A percentile compares a stretch with the other conserved stretches of the same genome.
phyloP scores from a whole-genome alignment of 2,797 vertebrate genomes.

The Rousettus madagascariensis region DNA sequence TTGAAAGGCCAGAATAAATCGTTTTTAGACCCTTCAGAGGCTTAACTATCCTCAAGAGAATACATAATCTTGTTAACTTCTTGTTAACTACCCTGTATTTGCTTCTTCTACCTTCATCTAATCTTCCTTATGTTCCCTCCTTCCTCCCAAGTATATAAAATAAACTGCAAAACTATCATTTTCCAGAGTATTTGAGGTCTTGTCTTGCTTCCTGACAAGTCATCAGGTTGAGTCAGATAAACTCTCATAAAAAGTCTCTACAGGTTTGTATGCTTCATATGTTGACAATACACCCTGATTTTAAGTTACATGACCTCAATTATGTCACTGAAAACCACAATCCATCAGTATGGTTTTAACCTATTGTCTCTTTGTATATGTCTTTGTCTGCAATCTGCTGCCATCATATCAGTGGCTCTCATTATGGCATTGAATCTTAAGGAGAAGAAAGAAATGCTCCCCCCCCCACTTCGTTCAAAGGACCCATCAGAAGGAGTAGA shows the following conservation, averaged over 20 bases:
- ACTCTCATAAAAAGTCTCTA: neutral
- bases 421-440: neutral
- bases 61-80: neutral
- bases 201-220: neutral
- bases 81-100: neutral
- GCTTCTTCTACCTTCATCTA: neutral
- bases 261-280: neutral
- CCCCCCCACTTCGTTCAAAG: neutral
- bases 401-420: neutral
- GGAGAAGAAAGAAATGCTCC: neutral
- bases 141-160: neutral
- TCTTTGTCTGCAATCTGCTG: neutral
- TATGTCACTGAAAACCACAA: neutral
- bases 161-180: neutral
- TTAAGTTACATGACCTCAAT: neutral
- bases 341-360: neutral
- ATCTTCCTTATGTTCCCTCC: neutral
- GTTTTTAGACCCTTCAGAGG: neutral
- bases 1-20: neutral
- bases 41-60: neutral
- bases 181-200: neutral
- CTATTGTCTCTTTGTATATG: neutral
- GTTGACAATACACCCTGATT: neutral
- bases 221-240: neutral
- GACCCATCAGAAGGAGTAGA: neutral